Base-by-base conservation (phyloP, 2,113 vertebrate species). In the Neolamprologus kungweensis region DNA sequence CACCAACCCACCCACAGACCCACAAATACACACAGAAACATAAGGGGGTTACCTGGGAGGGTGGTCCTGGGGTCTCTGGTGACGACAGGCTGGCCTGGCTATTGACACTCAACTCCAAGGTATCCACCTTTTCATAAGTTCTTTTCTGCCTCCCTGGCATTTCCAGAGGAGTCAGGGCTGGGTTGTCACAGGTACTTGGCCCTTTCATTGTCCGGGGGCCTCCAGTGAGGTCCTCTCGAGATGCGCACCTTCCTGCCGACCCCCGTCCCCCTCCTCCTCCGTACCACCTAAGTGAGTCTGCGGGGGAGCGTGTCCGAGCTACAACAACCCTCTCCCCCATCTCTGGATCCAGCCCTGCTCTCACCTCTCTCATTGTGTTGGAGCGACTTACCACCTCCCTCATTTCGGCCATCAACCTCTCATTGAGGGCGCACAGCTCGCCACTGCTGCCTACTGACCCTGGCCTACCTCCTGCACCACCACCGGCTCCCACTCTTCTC, bases 61-160 rank as follows among this genome's bases (percentile, higher is more conserved):
- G 95, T 6, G 89, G 95, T 85, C 82, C 92, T 2, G 95, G 83
- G 21, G 96, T 91, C 5, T 96, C 96, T 1, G 96, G 96, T 2
- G 96, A 97, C 50, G 97, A 95, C 86, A 97, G 92, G 84, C 96
- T 97, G 57, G 92, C 95, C 90, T 96, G 97, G 87, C 96, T 96
- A n/a, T 95, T 96, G 81, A 97, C 65, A 0, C 96, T 97, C 95
- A 97, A 97, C 93, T 98, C 97, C 93, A 98, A 93, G 63, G 96
- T 98, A 94, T 98, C 97, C 91, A 98, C 97, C 92, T 98, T 98
- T 91, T 98, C 98, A 90, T 97, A 98, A 14, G 97, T 97, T 89
- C 98, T 97, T 91, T 98, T 98, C 93, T 98, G 97, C 31, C 98
- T 96, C 19, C 95, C 95, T 37, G 96, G 90, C 33, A 95, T 92